Evolutionary conservation across 2,113 vertebrate species (phyloP).

Genomic region (Delphinapterus leucas): DNA sequence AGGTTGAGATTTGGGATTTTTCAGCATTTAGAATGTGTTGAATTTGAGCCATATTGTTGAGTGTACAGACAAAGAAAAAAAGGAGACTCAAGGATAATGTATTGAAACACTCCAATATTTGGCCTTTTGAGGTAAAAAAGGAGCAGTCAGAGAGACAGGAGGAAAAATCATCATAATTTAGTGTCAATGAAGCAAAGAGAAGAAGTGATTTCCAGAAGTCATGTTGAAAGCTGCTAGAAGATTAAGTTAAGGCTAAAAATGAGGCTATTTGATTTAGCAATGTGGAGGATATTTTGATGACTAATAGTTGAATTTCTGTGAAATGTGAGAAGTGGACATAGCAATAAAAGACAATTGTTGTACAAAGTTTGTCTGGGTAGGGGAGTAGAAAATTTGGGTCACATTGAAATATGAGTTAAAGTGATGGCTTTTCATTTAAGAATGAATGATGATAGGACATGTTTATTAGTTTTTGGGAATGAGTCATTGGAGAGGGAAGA

Average conservation of each 20-base stretch:
- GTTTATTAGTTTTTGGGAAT: neutral
- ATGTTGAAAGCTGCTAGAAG: neutral
- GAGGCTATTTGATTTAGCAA: neutral
- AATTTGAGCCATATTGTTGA: neutral
- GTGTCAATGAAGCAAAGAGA: neutral
- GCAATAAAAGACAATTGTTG: neutral
- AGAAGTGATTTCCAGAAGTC: neutral
- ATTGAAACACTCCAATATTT: neutral
- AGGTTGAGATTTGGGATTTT: neutral
- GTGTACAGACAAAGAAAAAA: neutral
- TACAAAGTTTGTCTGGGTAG: neutral
- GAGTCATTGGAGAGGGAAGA: neutral
- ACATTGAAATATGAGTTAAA: neutral
- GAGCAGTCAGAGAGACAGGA: neutral
- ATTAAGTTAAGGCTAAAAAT: neutral
- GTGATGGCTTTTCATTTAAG: neutral
- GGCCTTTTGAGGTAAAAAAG: neutral
- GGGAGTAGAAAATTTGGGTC: neutral
- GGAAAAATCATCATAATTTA: neutral
- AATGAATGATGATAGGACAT: neutral
- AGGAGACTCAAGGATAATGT: neutral
- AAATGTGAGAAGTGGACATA: neutral
- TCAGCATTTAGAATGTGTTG: neutral
- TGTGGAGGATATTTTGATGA: neutral
- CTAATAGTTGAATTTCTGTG: neutral